Base-by-base conservation (phyloP, 2,113 vertebrate species). In the Chlamydotis undulata region DNA sequence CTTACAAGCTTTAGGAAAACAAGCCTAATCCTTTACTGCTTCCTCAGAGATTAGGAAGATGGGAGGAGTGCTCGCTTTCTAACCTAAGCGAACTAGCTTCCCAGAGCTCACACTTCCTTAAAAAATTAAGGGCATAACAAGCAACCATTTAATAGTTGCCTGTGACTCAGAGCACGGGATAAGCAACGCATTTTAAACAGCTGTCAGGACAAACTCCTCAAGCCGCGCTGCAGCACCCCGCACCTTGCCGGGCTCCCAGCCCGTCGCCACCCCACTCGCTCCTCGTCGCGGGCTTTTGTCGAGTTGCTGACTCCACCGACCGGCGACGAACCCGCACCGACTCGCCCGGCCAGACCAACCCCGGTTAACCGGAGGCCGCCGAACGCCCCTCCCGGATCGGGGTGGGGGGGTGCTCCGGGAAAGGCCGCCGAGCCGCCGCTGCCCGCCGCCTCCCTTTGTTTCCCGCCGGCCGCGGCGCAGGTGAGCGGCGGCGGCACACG, bases 401-500 rank as follows among this genome's bases (percentile, higher is more conserved):
- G 29, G 47, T 19, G 47, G 61, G 26, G 69, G 37, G 24, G 41
- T 14, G 55, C 26, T 43, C 64, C 50, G 61, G 80, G 41, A 31
- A 56, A 33, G 71, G 85, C 89, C 35, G 60, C 71, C 52, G 0
- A 24, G 81, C 33, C 56, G 53, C 83, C 19, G 47, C 57, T 64
- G 67, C 76, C 76, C 85, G 63, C 86, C 57, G 84, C 80, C 76
- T 59, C 47, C 70, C 94, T 96, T 96, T 96, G 94, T 94, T 68
- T 57, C 67, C 33, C 67, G 71, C 65, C 65, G 64, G 49, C 64
- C 70, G 55, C 87, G 31, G 75, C 83, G 29, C 94, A 95, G 94
- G 92, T 94, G 89, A 94, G 81, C 39, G 49, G 69, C 64, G 75
- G 52, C 10, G 17, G 29, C 69, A 39, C 47, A 12, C 7, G 70